A percentile compares a stretch with the other conserved stretches of the same genome.
phyloP scores from a whole-genome alignment of 2,888 invertebrate species.

The Teleogryllus oceanicus region DNA sequence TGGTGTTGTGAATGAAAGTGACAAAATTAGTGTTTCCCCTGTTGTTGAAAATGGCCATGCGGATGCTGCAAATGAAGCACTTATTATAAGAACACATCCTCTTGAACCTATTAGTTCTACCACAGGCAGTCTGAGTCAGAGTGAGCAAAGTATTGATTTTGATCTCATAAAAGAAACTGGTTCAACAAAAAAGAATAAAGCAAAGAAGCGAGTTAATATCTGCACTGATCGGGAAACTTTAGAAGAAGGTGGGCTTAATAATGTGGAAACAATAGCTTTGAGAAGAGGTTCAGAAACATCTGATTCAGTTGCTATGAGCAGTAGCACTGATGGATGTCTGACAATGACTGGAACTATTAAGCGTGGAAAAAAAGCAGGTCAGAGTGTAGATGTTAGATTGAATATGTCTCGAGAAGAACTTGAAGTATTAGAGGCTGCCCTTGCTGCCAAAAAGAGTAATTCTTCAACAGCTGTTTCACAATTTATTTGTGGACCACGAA shows the following conservation, averaged over 20 bases:
- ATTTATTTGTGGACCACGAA: conserved; percentile 53
- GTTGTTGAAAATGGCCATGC: conserved; percentile 28
- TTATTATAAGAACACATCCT: conserved; percentile 21
- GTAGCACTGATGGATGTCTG: conserved; percentile 58
- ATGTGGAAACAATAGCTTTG: conserved; percentile 41
- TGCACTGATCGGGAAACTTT: conserved; percentile 51
- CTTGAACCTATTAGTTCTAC: conserved; percentile 26
- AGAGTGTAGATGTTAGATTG: conserved; percentile 67
- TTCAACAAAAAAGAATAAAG: conserved; percentile 39
- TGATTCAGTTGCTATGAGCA: conserved; percentile 52
- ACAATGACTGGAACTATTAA: conserved; percentile 72
- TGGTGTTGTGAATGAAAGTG: not conserved
- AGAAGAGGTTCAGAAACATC: conserved; percentile 51
- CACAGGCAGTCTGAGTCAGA: conserved; percentile 31
- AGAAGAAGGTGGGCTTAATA: conserved; percentile 45
- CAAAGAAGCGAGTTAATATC: conserved; percentile 62
- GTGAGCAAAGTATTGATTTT: conserved; percentile 31
- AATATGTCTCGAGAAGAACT: conserved; percentile 69
- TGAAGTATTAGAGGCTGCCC: conserved; percentile 63
- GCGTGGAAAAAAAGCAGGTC: conserved; percentile 67
- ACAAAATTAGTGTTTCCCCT: conserved; percentile 24
- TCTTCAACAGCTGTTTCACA: conserved; percentile 46
- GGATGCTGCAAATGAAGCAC: not conserved
- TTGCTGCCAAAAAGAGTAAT: conserved; percentile 55
- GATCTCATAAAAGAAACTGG: conserved; percentile 28